Evolutionary conservation across 2,113 vertebrate genomes (phyloP), one percentile per base, ranked within the genome.

Genomic region (Mesoclemmys tuberculata): DNA sequence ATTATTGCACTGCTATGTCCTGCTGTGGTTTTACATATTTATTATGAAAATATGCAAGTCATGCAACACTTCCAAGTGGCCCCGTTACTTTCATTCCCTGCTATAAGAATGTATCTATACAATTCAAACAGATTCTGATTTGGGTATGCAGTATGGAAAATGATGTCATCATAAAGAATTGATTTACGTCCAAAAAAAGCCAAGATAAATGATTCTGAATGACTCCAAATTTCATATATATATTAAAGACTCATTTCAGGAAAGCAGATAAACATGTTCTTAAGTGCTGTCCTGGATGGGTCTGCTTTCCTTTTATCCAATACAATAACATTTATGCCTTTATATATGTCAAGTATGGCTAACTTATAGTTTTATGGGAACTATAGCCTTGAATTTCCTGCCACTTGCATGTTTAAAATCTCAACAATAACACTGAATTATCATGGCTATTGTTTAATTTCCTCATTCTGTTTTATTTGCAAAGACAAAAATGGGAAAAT

Each of bases 151-250:
- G 61, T 79, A 89, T 89, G 44, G 89, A 89, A 71, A 85, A 84
- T 84, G 0, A 27, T 77, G 35, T 77, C 77, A 84, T 52, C 74
- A 4, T 95, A 86, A 95, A 64, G 89, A 96, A 87, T 29, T 29
- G 56, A 93, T 90, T 92, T 93, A 88, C 95, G 82, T 29, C 89
- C 71, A 90, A 41, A 80, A 52, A 52, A 86, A 88, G 13, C 41
- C 49, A 93, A 89, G 74, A 91, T 46, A 46, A 78, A 90, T 95
- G 83, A 91, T 93, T 94, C 89, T 94, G 78, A 95, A 85, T 77
- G 35, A 88, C 83, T 64, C 26, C 77, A 93, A 85, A 48, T 94
- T 96, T 21, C 55, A 56, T 52, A 52, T 52, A 18, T 52, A 16
- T 52, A 16, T 52, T 52, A 56, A 27, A 26, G 55, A 24, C 46